Base-by-base conservation (phyloP, 2,797 vertebrate genomes). In the Threskiornis aethiopicus region DNA sequence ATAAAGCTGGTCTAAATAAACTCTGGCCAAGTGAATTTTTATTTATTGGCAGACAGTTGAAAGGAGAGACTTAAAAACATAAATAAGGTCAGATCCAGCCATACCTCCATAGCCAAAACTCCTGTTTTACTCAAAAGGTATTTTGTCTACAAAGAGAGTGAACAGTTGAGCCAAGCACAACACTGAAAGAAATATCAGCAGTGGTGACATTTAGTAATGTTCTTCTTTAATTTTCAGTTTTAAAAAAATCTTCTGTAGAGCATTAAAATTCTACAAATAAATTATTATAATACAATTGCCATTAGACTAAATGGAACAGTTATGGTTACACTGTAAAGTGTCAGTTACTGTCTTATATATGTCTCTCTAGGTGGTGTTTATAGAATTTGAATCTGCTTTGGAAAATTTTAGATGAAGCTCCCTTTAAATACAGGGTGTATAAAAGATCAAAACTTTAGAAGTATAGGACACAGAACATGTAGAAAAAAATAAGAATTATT, bases 1-100 rank as follows among this genome's bases (percentile, higher is more conserved):
- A 93, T 97, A 96, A 98, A 97, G 89, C 87, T 88, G 88, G 96
- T 93, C 92, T 97, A 97, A 98, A 98, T 95, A 97, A 98, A 97
- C 93, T 97, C 97, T 96, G 66, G 82, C 94, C 91, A 90, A 96
- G 85, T 78, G 52, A 92, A 51, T 95, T 90, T 91, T 95, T 96
- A 81, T 95, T 92, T 95, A 88, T 87, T 96, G 91, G 85, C 84
- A 96, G 87, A 89, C 46, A 94, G 89, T 59, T 95, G 76, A 97
- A 96, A 96, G 80, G 93, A 96, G 79, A 95, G 81, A 89, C 76
- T 92, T 92, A 51, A 64, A 96, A 90, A 70, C 31, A 81, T 78
- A 94, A 94, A 89, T 57, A 91, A 93, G 57, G 49, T 86, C 83
- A 84, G 76, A 84, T 37, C 25, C 51, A 86, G 73, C 31, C 67